phyloP scores from a whole-genome alignment of 2,113 vertebrate genomes.

The Megaceryle torquata region DNA sequence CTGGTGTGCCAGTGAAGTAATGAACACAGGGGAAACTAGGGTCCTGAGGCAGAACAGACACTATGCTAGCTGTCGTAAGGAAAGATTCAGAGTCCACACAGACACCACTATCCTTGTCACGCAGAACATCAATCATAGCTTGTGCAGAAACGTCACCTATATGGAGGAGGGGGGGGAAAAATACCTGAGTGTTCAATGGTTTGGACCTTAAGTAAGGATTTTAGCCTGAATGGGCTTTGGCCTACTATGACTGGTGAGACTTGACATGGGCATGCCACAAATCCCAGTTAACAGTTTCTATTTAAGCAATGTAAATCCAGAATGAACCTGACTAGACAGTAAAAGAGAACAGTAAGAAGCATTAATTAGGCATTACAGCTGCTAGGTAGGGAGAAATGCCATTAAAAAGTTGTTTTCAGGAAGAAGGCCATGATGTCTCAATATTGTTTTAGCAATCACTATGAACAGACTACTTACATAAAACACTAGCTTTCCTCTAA shows the following conservation, averaged over 20 bases:
- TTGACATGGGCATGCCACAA: not conserved
- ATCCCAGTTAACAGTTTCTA: not conserved
- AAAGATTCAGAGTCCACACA: slow-evolving; percentile 79
- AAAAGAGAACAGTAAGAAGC: not conserved
- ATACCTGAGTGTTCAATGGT: not conserved
- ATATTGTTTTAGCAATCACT: not conserved
- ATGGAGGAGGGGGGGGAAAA: not conserved
- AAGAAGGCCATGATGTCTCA: not conserved
- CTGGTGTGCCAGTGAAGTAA: slow-evolving; percentile 83
- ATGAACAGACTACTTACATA: not conserved
- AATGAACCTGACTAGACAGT: not conserved
- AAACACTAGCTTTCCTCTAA: not conserved
- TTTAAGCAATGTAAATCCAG: not conserved
- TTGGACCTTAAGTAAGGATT: not conserved
- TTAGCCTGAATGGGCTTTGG: not conserved
- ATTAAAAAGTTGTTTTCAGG: not conserved
- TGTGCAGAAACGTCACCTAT: slow-evolving; percentile 75
- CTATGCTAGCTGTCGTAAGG: slow-evolving; percentile 79
- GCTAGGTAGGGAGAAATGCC: not conserved
- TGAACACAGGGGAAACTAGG: slow-evolving; percentile 75
- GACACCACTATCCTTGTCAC: slow-evolving; percentile 76
- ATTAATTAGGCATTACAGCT: not conserved
- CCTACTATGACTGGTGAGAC: not conserved
- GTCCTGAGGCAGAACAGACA: slow-evolving; percentile 79
- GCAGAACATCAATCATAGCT: slow-evolving; percentile 78